These are phyloP conservation scores for Galeruca laticollis DNA, from an alignment of 2,888 invertebrate genomes.

Conservation along the genomic window DNA sequence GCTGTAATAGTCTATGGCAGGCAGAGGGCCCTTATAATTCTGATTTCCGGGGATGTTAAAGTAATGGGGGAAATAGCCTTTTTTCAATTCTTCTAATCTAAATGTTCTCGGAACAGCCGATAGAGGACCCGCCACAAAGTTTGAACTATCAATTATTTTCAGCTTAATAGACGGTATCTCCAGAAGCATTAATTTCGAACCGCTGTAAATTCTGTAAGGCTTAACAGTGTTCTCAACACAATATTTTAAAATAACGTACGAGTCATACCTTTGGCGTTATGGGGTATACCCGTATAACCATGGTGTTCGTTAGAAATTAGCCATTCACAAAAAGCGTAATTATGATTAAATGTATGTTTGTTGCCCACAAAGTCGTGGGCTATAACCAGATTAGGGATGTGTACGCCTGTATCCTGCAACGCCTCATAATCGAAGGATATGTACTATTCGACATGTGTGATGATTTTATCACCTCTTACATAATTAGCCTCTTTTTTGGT, in stretches of 20 bases:
- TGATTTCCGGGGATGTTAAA: too few relatives aligned
- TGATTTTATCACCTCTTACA: slow-evolving; percentile 8
- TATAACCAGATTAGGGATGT: too few relatives aligned
- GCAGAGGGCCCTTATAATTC: too few relatives aligned
- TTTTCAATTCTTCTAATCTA: too few relatives aligned
- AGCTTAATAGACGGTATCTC: too few relatives aligned
- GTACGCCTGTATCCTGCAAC: too few relatives aligned
- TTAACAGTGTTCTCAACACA: slow-evolving; percentile 25
- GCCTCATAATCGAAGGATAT: slow-evolving; percentile 27
- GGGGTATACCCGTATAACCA: slow-evolving; percentile 18
- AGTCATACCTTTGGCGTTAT: slow-evolving; percentile 21
- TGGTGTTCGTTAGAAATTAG: slow-evolving; percentile 14
- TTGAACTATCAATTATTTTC: too few relatives aligned
- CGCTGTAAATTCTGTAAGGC: slow-evolving; percentile 9
- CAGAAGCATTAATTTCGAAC: too few relatives aligned
- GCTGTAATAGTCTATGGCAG: too few relatives aligned
- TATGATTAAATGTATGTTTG: background rate
- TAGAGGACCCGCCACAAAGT: too few relatives aligned
- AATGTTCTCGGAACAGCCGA: background rate
- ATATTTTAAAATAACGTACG: slow-evolving; percentile 27
- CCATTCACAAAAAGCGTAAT: slow-evolving; percentile 19
- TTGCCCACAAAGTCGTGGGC: too few relatives aligned
- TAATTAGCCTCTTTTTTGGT: slow-evolving; percentile 5
- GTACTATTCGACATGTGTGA: slow-evolving; percentile 23
- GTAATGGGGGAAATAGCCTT: slow-evolving; percentile 1